phyloP scores from a whole-genome alignment of 1,140 invertebrate species.

The Pogonognathellus flavescens region DNA sequence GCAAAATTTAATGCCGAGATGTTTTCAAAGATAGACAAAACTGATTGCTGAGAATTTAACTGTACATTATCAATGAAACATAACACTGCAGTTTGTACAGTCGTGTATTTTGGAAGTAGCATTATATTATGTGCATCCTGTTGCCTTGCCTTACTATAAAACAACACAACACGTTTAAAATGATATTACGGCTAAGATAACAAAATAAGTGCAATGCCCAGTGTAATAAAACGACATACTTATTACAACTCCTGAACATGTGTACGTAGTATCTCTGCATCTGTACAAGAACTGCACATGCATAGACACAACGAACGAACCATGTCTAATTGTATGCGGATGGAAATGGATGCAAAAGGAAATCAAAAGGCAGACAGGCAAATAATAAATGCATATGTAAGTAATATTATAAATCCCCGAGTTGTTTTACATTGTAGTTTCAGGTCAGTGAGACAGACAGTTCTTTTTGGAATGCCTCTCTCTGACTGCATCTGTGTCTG shows the following conservation, averaged over 20 bases:
- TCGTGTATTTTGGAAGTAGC: slow-evolving; percentile 30
- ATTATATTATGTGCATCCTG: slow-evolving; percentile 15
- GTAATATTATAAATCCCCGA: too few relatives aligned
- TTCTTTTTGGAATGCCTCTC: not conserved
- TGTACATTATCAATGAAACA: slow-evolving; percentile 43
- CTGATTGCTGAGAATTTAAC: slow-evolving; percentile 20
- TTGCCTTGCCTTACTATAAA: not conserved
- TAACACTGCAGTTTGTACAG: not conserved
- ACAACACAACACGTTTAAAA: not conserved
- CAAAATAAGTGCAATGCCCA: slow-evolving; percentile 20
- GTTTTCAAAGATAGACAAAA: slow-evolving; percentile 18
- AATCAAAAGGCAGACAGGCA: slow-evolving; percentile 4
- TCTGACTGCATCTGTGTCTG: not conserved
- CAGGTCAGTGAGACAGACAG: slow-evolving; percentile 33
- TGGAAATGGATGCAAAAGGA: slow-evolving; percentile 39
- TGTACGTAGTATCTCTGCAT: too few relatives aligned
- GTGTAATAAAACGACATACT: slow-evolving; percentile 5
- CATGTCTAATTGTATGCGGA: slow-evolving; percentile 8
- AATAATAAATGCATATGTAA: not conserved
- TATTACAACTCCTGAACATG: too few relatives aligned
- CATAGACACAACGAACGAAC: not conserved
- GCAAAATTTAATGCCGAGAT: not conserved
- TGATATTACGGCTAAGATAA: not conserved
- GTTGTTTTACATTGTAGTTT: slow-evolving; percentile 12
- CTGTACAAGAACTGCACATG: too few relatives aligned